A percentile compares a stretch with the other conserved stretches of the same genome.
These are phyloP conservation scores for Rhombomys opimus DNA, from an alignment of 2,113 vertebrate genomes.

Conservation along the genomic window DNA sequence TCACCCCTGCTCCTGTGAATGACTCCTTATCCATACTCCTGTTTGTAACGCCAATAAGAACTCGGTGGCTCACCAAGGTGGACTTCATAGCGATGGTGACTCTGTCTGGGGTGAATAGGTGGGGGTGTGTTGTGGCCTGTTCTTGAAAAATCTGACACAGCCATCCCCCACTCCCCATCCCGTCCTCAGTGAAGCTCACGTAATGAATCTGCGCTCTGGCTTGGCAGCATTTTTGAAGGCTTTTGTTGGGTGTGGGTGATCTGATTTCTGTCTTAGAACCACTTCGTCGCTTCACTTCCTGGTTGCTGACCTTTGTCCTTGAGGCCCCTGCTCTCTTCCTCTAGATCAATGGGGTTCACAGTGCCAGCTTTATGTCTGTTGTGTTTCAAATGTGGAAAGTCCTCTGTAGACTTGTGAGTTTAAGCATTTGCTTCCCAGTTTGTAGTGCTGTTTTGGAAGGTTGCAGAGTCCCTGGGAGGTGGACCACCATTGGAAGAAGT, in stretches of 20 bases:
- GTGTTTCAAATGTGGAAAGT: neutral
- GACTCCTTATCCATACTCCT: no score
- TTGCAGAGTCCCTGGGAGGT: neutral
- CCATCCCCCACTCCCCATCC: neutral
- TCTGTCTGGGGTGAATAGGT: neutral
- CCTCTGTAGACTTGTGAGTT: neutral
- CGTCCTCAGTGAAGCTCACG: neutral
- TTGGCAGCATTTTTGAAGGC: slow-evolving; percentile 38
- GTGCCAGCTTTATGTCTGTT: fast-evolving
- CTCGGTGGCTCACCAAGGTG: neutral
- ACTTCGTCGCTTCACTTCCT: neutral
- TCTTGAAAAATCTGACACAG: neutral
- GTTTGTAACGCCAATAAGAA: neutral
- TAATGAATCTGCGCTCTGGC: slow-evolving; percentile 14
- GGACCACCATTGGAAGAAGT: neutral
- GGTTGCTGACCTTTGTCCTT: slow-evolving; percentile 35
- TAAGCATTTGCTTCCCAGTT: neutral
- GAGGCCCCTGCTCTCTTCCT: neutral
- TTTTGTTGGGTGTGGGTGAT: neutral
- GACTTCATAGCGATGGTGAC: neutral
- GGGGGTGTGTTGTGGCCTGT: neutral
- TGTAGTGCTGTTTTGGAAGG: neutral
- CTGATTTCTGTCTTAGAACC: neutral
- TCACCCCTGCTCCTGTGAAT: neutral
- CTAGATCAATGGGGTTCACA: neutral